Evolutionary conservation across 2,113 vertebrate genomes (phyloP), one percentile per base, ranked within the genome.

Genomic region (Murina feae): DNA sequence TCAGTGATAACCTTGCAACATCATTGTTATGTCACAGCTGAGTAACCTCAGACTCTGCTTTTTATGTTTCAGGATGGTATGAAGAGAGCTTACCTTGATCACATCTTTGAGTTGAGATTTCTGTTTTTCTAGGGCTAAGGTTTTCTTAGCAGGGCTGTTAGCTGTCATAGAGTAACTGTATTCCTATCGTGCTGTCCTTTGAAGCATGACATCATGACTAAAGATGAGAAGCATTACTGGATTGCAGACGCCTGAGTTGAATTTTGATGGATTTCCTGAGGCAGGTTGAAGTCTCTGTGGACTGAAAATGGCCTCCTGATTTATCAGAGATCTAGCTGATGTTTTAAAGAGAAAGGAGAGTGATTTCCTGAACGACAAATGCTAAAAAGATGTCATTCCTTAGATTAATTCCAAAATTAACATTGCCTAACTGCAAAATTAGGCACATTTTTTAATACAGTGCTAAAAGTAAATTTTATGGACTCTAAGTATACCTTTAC

Each of bases 161-260:
- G 60, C 82, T 95, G 91, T 90, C 71, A 81, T 35, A 13, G 42
- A 92, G 58, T 76, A 95, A 83, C 55, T 86, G 32, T 32, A 83
- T 78, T 89, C 83, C 72, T 96, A 94, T 95, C 68, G 85, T 74
- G 39, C 53, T 95, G 58, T 74, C 76, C 82, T 95, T 74, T 95
- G 90, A 94, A 96, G 94, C 92, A 95, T 95, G 89, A 75, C 75
- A 94, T 96, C 82, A 83, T 94, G 89, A 84, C 69, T 95, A 93
- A 94, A 95, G 82, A 95, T 95, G 95, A 96, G 93, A 95, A 58
- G 42, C 30, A 42, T 47, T 39, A 79, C 53, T 60, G 72, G n/a
- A 90, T 83, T 86, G 30, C 47, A 35, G 83, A 86, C 30, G 95
- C 58, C 25, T 75, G 65, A 93, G 32, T n/a, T 35, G 79, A 94